Evolutionary conservation across 2,113 vertebrate species (phyloP).

Genomic region (Eulemur macaco): DNA sequence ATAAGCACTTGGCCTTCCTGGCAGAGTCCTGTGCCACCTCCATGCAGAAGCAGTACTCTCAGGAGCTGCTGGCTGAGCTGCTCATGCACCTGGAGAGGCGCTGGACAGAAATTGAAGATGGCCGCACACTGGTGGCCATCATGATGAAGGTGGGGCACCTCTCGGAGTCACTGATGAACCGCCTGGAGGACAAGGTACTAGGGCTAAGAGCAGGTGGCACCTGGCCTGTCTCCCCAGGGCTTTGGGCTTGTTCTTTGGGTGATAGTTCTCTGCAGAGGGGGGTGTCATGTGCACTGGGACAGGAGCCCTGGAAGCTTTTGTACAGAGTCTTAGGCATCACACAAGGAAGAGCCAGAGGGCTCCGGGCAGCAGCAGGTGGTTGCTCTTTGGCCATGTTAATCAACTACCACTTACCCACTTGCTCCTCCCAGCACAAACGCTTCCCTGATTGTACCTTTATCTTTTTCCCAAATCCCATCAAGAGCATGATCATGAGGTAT

Average conservation of each 20-base stretch:
- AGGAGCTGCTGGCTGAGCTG: slow-evolving; percentile 80
- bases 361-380: not conserved
- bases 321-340: not conserved
- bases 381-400: not conserved
- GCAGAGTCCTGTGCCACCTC: slow-evolving; percentile 6
- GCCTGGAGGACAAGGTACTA: slow-evolving; percentile 94
- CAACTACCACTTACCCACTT: not conserved
- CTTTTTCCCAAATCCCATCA: not conserved
- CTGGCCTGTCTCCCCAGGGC: not conserved
- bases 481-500: not conserved
- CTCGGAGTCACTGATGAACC: slow-evolving; percentile 86
- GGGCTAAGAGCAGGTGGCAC: too few species aligned
- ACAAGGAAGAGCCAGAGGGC: not conserved
- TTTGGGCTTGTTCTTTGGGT: not conserved
- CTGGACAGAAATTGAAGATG: slow-evolving; percentile 91
- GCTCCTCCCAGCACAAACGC: not conserved
- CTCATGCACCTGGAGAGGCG: slow-evolving; percentile 92
- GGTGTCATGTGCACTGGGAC: not conserved
- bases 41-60: slow-evolving; percentile 23
- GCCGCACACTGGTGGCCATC: slow-evolving; percentile 80
- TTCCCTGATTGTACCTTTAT: not conserved
- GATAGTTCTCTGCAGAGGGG: not conserved
- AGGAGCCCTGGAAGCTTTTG: not conserved
- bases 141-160: slow-evolving; percentile 83
- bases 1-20: slow-evolving; percentile 85